Conservation (phyloP, 2,888 invertebrate genomes). For the Hypomecis punctinalis region DNA sequence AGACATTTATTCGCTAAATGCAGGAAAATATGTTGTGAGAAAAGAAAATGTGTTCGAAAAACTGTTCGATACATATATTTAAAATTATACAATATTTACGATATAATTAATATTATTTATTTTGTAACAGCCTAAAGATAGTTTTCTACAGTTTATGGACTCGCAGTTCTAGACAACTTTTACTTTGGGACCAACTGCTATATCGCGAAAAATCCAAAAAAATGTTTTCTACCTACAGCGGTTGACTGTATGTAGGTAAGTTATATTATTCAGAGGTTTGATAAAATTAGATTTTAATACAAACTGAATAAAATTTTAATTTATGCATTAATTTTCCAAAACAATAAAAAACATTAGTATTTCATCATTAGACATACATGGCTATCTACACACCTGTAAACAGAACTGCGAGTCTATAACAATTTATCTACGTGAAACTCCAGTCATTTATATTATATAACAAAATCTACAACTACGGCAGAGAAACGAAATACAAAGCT, state of each 20-base stretch:
- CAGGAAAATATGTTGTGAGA: constrained; percentile 11
- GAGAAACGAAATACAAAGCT: constrained; percentile 6
- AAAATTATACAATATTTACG: constrained; percentile 5
- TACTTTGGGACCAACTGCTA: not conserved
- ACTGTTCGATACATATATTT: constrained; percentile 25
- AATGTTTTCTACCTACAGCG: too few relatives aligned
- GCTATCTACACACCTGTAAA: not conserved
- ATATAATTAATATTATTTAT: not conserved
- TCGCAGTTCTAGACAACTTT: not conserved
- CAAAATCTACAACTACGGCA: constrained; percentile 32
- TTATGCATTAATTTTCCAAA: too few relatives aligned
- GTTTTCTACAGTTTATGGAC: constrained; percentile 15
- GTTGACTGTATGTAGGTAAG: not conserved
- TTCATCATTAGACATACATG: too few relatives aligned
- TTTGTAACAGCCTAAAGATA: constrained; percentile 41
- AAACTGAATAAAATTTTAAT: too few relatives aligned
- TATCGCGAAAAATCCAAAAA: too few relatives aligned
- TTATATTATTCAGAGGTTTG: not conserved
- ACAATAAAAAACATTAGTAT: too few relatives aligned
- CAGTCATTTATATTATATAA: constrained; percentile 47
- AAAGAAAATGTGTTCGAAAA: constrained; percentile 26
- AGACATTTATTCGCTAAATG: constrained; percentile 33
- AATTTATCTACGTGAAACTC: constrained; percentile 39
- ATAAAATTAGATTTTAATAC: too few relatives aligned
- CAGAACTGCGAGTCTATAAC: constrained; percentile 11